Base-by-base conservation (phyloP, 2,113 vertebrate species). In the Shinisaurus crocodilurus region DNA sequence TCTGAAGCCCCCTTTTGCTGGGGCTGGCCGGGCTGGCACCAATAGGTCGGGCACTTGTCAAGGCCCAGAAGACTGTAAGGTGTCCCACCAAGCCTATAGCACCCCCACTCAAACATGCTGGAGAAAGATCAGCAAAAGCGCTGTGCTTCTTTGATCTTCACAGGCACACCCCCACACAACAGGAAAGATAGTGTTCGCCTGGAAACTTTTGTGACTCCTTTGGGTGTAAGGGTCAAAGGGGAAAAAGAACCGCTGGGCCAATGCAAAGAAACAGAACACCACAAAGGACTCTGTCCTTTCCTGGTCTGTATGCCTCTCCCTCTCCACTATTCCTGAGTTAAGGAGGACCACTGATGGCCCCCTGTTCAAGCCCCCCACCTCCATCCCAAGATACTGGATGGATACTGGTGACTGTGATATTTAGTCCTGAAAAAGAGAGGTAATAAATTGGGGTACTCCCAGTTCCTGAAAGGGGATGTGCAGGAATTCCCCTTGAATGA, bases 391-490 rank as follows among this genome's bases (percentile, higher is more conserved):
- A 63, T 34, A 63, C 7, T 63, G 25, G 60, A 37, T 29, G 23
- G 83, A 88, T 90, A 88, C 63, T 57, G 45, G 34, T 32, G 10
- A 29, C 25, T 54, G 37, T 69, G 23, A 85, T 43, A 43, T n/a
- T 37, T 65, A 82, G 3, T 57, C 91, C 63, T 0, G 0, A 45
- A 86, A 67, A 85, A 69, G 34, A 89, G 69, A 65, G 34, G 50
- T 63, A 45, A 4, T 88, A 74, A 90, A 0, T 0, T 76, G 90
- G 60, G n/a, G 6, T 65, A 67, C 43, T 88, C 67, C 82, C n/a
- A n/a, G 20, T 54, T 45, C 91, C 91, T 92, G 89, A 81, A 37
- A 77, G 89, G 90, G 32, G 50, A 72, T 57, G 40, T 79, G 32
- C 18, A 60, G 13, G 25, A 80, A 85, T 54, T 79, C 13, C 25